These are phyloP conservation scores for Platyrinchus mystaceus DNA, from an alignment of 2,797 vertebrate genomes.

Conservation along the genomic window DNA sequence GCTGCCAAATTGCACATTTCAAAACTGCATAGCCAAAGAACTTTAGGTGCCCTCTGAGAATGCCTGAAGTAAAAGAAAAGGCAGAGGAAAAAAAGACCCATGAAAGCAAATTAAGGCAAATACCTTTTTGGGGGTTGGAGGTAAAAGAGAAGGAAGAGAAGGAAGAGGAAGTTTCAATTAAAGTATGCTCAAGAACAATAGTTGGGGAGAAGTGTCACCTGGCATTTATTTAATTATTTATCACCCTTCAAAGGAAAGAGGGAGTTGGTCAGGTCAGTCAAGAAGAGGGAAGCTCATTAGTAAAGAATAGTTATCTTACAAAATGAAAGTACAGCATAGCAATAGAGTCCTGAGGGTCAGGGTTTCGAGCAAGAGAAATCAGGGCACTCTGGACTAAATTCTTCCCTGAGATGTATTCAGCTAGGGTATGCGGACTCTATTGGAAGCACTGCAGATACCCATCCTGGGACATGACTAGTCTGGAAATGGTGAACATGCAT, in stretches of 20 bases:
- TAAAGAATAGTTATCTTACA: conserved; percentile 10
- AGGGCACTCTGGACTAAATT: not conserved
- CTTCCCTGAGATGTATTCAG: not conserved
- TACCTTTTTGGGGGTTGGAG: conserved; percentile 54
- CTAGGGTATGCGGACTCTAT: not conserved
- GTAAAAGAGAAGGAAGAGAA: conserved; percentile 51
- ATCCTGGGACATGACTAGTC: not conserved
- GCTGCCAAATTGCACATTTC: conserved; percentile 79
- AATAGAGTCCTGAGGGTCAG: not conserved
- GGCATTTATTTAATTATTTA: conserved; percentile 74
- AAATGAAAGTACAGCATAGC: not conserved
- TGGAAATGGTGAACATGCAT: not conserved
- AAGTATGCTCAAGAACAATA: conserved; percentile 61
- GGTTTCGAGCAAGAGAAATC: not conserved
- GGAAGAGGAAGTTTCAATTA: conserved; percentile 71
- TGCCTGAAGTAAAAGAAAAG: conserved; percentile 61
- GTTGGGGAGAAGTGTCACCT: conserved; percentile 32
- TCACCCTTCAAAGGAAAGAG: conserved; percentile 12
- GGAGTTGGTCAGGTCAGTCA: conserved; percentile 13
- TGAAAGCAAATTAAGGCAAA: conserved; percentile 73
- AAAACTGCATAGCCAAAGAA: conserved; percentile 76
- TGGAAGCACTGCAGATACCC: not conserved
- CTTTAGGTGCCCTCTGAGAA: conserved; percentile 78
- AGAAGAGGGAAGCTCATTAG: conserved; percentile 35
- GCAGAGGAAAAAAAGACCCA: conserved; percentile 41